Evolutionary conservation across 2,113 vertebrate genomes (phyloP).

Genomic region (Pan paniscus): DNA sequence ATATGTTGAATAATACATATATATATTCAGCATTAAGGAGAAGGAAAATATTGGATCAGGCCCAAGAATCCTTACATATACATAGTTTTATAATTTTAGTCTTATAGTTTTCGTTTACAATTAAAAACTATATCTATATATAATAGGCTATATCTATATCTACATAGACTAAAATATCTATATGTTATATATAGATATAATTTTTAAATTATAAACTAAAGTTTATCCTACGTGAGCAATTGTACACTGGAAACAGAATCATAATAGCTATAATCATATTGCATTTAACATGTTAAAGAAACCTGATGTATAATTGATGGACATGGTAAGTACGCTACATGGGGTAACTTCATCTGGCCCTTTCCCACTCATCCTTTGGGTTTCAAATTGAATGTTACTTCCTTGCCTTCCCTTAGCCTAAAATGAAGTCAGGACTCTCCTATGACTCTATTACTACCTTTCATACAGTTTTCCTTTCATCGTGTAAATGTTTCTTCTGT

Average conservation of each 20-base stretch:
- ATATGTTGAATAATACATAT: not conserved
- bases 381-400: not conserved
- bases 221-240: not conserved
- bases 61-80: not conserved
- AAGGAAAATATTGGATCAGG: not conserved
- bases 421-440: not conserved
- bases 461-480: not conserved
- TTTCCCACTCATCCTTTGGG: not conserved
- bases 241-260: not conserved
- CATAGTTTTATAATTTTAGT: no score
- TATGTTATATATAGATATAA: not conserved
- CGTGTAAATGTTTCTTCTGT: not conserved
- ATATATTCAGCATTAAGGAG: not conserved
- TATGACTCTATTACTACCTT: not conserved
- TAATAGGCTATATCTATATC: no score
- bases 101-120: no score
- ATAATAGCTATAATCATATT: not conserved
- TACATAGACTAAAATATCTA: no score
- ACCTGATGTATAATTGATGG: not conserved
- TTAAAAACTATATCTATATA: no score
- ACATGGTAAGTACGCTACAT: accelerated
- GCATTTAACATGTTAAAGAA: not conserved
- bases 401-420: not conserved
- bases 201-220: not conserved
- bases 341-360: not conserved